Conservation (phyloP, 2,888 invertebrate genomes). For the Stenichneumon culpator region DNA sequence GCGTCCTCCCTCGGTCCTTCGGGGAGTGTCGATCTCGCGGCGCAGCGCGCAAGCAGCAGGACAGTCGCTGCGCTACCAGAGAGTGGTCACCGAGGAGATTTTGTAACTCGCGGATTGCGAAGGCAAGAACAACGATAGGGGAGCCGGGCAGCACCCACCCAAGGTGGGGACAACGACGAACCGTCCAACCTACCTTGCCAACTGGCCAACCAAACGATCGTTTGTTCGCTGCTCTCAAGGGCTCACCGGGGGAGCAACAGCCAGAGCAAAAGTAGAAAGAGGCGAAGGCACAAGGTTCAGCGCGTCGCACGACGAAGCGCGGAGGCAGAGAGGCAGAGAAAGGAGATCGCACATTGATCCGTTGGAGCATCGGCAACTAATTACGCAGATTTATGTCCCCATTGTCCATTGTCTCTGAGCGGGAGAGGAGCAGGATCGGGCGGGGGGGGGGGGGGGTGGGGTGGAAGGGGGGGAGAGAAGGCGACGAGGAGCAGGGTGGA, state of each 20-base stretch:
- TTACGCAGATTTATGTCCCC: constrained; percentile 97
- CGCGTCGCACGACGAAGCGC: constrained; percentile 60
- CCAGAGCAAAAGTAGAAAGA: constrained; percentile 58
- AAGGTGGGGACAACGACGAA: constrained; percentile 79
- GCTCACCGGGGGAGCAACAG: constrained; percentile 59
- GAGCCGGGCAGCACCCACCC: constrained; percentile 65
- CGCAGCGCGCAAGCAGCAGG: constrained; percentile 19
- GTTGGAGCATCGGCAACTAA: constrained; percentile 90
- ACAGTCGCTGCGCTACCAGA: constrained; percentile 28
- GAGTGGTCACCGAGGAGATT: constrained; percentile 50
- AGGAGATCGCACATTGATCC: constrained; percentile 85
- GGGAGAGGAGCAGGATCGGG: constrained; percentile 85
- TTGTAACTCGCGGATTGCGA: constrained; percentile 55
- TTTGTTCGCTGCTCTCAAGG: constrained; percentile 79
- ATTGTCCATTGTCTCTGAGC: constrained; percentile 94
- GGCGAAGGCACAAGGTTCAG: constrained; percentile 44
- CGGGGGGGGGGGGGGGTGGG: constrained; percentile 69
- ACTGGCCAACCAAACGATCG: constrained; percentile 84
- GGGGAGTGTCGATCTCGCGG: constrained; percentile 78
- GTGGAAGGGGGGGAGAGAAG: constrained; percentile 61
- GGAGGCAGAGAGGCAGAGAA: constrained; percentile 73
- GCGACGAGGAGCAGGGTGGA: constrained; percentile 53
- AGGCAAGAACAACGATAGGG: constrained; percentile 40
- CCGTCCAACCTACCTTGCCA: constrained; percentile 82
- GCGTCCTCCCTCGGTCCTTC: constrained; percentile 75